Evolutionary conservation across 2,113 vertebrate genomes (phyloP).

Genomic region (Chloebia gouldiae): DNA sequence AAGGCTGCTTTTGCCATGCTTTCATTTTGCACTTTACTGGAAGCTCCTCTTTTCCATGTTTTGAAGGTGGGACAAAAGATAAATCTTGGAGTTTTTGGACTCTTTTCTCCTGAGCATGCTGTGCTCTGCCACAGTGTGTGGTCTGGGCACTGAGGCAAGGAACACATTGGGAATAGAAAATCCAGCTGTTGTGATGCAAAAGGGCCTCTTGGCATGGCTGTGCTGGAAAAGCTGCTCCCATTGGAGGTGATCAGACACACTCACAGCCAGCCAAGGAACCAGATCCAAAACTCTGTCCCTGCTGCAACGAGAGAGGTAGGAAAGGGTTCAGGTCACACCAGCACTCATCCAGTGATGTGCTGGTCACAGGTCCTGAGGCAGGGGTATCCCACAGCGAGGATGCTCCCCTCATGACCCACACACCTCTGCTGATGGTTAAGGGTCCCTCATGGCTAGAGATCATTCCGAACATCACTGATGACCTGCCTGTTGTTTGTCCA

Average conservation of each 20-base stretch:
- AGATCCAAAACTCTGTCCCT: neutral
- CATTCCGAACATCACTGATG: neutral
- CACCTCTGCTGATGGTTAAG: neutral
- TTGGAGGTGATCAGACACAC: accelerated
- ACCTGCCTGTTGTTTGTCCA: accelerated
- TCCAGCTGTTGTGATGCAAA: neutral
- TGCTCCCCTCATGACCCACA: neutral
- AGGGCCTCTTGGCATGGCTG: accelerated
- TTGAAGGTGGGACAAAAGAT: neutral
- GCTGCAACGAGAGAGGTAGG: neutral
- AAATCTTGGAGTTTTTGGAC: neutral
- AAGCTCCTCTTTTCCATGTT: neutral
- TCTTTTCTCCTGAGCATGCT: accelerated
- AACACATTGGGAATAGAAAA: neutral
- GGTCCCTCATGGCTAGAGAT: neutral
- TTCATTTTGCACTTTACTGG: neutral
- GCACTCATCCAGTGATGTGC: neutral
- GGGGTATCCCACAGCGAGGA: accelerated
- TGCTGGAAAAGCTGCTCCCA: neutral
- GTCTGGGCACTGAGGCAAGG: neutral
- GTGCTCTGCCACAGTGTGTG: accelerated
- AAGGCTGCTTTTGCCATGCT: neutral
- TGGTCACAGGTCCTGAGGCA: neutral
- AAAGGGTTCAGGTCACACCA: neutral
- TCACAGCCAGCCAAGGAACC: neutral